These are phyloP conservation scores for Entomobrya multifasciata DNA, from an alignment of 2,888 invertebrate species.

Conservation along the genomic window DNA sequence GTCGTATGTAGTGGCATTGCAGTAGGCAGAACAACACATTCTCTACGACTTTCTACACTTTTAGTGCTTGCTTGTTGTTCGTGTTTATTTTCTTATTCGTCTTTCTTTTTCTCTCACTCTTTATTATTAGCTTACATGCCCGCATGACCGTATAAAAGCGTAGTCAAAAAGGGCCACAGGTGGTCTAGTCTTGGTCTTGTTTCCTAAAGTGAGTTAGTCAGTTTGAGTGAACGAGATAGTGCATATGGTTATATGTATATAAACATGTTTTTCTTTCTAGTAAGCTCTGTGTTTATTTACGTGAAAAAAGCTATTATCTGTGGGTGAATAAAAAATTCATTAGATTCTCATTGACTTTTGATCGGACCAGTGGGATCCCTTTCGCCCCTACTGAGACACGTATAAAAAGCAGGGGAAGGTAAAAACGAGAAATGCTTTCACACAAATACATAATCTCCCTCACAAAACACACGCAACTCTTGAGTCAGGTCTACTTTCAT, in stretches of 20 bases:
- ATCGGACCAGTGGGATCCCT: constrained; percentile 59
- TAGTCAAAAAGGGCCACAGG: constrained; percentile 49
- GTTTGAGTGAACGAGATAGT: background rate
- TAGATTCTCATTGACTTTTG: constrained; percentile 66
- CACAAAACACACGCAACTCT: background rate
- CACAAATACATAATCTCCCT: background rate
- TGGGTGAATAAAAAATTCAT: constrained; percentile 64
- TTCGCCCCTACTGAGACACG: constrained; percentile 25
- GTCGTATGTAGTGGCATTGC: too few species aligned
- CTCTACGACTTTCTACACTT: too few species aligned
- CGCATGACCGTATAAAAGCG: constrained; percentile 19
- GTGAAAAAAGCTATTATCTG: constrained; percentile 65
- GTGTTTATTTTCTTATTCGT: constrained; percentile 14
- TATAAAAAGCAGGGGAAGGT: constrained; percentile 11
- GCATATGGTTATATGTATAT: too few species aligned
- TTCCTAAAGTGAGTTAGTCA: background rate
- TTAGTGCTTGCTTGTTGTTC: too few species aligned
- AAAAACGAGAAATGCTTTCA: background rate
- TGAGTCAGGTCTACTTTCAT: too few species aligned
- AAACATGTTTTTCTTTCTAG: background rate
- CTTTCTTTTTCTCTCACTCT: background rate
- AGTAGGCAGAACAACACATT: too few species aligned
- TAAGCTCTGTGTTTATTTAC: constrained; percentile 48
- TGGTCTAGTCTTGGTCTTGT: constrained; percentile 4
- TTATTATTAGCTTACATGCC: constrained; percentile 20